phyloP scores from a whole-genome alignment of 2,113 vertebrate species.

The Bufo bufo region DNA sequence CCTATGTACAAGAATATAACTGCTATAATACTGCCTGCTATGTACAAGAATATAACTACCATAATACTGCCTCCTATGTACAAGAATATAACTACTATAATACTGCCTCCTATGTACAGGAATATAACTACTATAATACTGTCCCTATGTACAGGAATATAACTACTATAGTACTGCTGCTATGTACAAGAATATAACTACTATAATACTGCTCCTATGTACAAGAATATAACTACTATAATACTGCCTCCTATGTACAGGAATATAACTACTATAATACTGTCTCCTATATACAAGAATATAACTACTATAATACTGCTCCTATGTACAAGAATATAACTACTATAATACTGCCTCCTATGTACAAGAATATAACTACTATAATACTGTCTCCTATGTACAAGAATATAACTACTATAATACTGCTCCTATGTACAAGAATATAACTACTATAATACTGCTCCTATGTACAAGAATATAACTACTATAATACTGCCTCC shows the following conservation, averaged over 20 bases:
- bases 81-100: no score
- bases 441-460: background rate
- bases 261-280: background rate
- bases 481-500: background rate
- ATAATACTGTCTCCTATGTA: background rate
- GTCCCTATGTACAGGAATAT: background rate
- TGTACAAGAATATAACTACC: constrained; percentile 7
- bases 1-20: background rate
- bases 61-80: background rate
- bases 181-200: no score
- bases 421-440: background rate
- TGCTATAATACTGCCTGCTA: background rate
- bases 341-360: background rate
- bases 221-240: background rate
- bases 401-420: background rate
- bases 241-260: background rate
- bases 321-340: background rate
- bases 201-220: background rate
- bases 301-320: background rate
- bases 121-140: constrained; percentile 3
- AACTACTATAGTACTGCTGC: background rate
- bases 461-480: background rate
- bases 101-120: background rate
- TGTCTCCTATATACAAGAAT: background rate
- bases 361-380: background rate